Conservation (phyloP, 2,888 invertebrate genomes). For the Tridacna crocea region DNA sequence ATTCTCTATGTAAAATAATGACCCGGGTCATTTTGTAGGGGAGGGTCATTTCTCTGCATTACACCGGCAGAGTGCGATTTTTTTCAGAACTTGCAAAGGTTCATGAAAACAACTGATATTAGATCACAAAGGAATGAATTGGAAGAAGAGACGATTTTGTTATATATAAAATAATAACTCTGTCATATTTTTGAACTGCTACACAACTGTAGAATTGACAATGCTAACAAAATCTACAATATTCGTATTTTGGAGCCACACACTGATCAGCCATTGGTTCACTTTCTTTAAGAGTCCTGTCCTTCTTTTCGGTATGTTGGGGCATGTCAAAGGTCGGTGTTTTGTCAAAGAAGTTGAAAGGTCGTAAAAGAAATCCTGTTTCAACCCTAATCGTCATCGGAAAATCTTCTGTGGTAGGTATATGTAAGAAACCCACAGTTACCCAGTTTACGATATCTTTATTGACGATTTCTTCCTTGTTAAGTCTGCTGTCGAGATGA, state of each 20-base stretch:
- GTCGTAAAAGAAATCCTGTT: constrained; percentile 64
- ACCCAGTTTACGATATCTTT: constrained; percentile 70
- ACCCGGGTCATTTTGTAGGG: no score
- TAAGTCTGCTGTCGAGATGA: constrained; percentile 56
- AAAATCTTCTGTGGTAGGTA: constrained; percentile 71
- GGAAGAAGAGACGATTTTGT: no score
- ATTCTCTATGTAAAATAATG: no score
- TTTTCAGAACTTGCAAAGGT: no score
- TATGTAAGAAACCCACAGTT: constrained; percentile 68
- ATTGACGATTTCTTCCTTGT: constrained; percentile 66
- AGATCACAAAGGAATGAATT: no score
- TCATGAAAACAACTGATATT: no score
- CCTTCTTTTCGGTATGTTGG: constrained; percentile 54
- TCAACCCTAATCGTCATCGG: constrained; percentile 70
- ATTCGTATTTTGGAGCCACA: constrained; percentile 39
- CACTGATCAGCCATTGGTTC: constrained; percentile 57
- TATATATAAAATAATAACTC: no score
- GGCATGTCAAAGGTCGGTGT: constrained; percentile 70
- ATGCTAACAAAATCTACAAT: constrained; percentile 42
- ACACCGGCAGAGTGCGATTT: no score
- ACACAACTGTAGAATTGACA: neutral
- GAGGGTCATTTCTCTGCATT: no score
- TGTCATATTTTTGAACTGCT: no score
- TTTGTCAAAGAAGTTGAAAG: constrained; percentile 71
- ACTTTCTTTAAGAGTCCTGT: constrained; percentile 37